These are phyloP conservation scores for Orthosia cruda DNA, from an alignment of 2,888 invertebrate species.

Conservation along the genomic window DNA sequence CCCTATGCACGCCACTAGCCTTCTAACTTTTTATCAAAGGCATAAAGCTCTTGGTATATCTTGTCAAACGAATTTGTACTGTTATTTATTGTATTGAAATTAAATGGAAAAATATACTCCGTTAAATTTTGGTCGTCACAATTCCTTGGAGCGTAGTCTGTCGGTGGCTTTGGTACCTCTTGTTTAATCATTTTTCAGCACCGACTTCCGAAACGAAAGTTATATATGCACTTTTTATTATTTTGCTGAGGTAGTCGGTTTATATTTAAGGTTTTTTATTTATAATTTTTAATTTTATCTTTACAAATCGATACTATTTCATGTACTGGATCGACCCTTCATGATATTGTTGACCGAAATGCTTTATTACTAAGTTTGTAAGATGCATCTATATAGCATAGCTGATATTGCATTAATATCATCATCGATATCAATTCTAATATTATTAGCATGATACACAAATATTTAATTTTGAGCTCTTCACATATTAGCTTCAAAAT, in stretches of 20 bases:
- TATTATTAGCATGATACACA: not conserved
- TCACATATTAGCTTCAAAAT: conserved; percentile 18
- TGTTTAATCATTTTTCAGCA: too few relatives aligned
- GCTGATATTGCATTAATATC: not conserved
- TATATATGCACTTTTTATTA: too few relatives aligned
- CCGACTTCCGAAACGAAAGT: too few relatives aligned
- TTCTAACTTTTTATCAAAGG: conserved; percentile 50
- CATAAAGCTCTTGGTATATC: conserved; percentile 22
- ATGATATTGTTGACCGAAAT: too few relatives aligned
- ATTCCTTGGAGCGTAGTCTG: too few relatives aligned
- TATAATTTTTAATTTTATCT: not conserved
- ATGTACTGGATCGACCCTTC: too few relatives aligned
- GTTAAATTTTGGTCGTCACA: not conserved
- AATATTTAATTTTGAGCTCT: conserved; percentile 11
- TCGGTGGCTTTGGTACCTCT: too few relatives aligned
- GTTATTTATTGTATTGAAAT: conserved; percentile 7
- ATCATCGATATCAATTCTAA: not conserved
- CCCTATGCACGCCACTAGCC: conserved; percentile 61
- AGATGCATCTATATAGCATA: too few relatives aligned
- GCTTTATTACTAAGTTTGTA: too few relatives aligned
- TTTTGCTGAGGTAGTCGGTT: too few relatives aligned
- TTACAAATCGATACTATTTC: too few relatives aligned
- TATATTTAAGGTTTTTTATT: not conserved
- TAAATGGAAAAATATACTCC: not conserved
- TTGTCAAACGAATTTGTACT: conserved; percentile 26